Evolutionary conservation across 2,888 invertebrate species (phyloP).

Genomic region (Daptonema setosum): DNA sequence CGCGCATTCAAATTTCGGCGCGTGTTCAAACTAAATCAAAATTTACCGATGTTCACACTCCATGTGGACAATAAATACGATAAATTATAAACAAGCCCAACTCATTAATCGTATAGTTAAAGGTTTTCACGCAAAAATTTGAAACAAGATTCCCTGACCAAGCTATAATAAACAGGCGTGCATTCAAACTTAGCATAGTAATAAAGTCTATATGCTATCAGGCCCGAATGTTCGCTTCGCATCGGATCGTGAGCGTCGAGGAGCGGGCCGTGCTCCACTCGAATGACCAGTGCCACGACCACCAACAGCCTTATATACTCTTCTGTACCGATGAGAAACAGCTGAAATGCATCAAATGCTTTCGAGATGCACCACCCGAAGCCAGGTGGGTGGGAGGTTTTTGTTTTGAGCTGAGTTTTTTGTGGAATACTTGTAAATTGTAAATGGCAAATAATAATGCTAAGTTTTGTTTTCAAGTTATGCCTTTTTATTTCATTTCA

Average conservation of each 20-base stretch:
- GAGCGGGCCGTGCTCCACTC: conserved; percentile 18
- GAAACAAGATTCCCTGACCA: too few species aligned
- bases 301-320: conserved; percentile 53
- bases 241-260: conserved; percentile 49
- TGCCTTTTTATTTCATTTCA: conserved; percentile 16
- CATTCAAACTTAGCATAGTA: too few species aligned
- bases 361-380: conserved; percentile 38
- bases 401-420: background rate
- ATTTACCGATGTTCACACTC: background rate
- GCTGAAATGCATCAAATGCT: conserved; percentile 42
- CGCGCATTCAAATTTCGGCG: too few species aligned
- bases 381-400: conserved; percentile 8
- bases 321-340: conserved; percentile 46
- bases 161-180: too few species aligned
- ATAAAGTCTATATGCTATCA: too few species aligned
- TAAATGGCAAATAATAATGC: background rate
- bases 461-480: background rate
- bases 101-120: too few species aligned
- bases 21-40: background rate
- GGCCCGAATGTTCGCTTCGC: conserved; percentile 54
- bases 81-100: too few species aligned
- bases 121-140: too few species aligned
- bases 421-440: background rate
- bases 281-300: conserved; percentile 38
- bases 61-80: too few species aligned